Percentiles rank a stretch among this genome's conserved stretches.
These are phyloP conservation scores for Lagria hirta DNA, from an alignment of 2,888 invertebrate species.

Conservation along the genomic window DNA sequence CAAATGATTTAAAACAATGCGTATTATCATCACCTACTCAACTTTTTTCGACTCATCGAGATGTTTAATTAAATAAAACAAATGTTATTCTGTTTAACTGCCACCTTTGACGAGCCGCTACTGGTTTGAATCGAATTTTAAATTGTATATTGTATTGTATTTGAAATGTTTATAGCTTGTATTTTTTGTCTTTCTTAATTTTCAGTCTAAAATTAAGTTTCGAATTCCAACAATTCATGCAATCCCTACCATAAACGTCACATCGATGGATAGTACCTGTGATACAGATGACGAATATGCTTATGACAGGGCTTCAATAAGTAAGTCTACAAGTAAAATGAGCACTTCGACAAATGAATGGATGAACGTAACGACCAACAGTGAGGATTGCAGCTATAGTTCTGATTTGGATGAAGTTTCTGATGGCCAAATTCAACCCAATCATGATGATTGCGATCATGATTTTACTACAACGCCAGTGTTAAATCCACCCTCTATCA, in stretches of 20 bases:
- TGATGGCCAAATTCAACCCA: conserved; percentile 51
- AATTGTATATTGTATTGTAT: no score
- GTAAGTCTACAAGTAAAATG: conserved; percentile 7
- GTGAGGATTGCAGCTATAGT: conserved; percentile 80
- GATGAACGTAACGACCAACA: conserved; percentile 87
- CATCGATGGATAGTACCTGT: conserved; percentile 38
- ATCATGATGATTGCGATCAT: conserved; percentile 60
- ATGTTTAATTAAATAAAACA: no score
- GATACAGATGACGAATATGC: conserved; percentile 42
- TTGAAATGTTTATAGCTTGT: no score
- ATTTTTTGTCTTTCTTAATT: not conserved
- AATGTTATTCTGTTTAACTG: no score
- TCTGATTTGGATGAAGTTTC: conserved; percentile 56
- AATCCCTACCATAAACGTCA: conserved; percentile 38
- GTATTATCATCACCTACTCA: no score
- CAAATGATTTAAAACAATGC: no score
- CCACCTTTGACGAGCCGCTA: no score
- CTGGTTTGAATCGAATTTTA: no score
- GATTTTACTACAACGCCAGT: conserved; percentile 74
- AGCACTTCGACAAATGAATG: conserved; percentile 67
- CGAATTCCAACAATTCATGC: conserved; percentile 23
- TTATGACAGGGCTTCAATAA: conserved; percentile 11
- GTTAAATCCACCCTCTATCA: conserved; percentile 61
- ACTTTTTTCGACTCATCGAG: no score
- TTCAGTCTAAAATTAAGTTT: conserved; percentile 16